A percentile compares a stretch with the other conserved stretches of the same genome.
Evolutionary conservation across 2,797 vertebrate species (phyloP).

Genomic region (Hafferia zeledoni): DNA sequence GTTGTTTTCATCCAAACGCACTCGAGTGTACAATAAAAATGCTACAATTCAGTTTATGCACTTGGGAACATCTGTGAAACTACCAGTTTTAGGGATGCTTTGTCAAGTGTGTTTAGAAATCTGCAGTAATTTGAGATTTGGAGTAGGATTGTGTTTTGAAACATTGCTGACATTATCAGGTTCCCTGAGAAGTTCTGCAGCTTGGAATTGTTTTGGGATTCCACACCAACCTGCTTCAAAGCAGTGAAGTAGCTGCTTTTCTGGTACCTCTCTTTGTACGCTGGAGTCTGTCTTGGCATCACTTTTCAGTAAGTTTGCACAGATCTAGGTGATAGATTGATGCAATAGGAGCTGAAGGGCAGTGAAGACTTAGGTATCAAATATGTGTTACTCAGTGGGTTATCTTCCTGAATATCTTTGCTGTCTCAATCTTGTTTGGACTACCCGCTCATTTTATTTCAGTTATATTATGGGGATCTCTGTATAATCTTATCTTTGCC

Average conservation of each 20-base stretch:
- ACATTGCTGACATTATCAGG: neutral
- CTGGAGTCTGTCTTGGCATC: neutral
- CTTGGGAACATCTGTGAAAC: neutral
- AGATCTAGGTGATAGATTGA: neutral
- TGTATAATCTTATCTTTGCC: neutral
- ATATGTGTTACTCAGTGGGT: constrained; percentile 37
- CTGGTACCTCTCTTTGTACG: neutral
- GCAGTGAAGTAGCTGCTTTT: neutral
- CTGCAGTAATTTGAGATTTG: neutral
- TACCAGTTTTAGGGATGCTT: neutral
- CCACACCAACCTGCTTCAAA: neutral
- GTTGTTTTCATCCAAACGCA: neutral
- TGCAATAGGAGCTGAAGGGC: neutral
- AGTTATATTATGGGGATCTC: neutral
- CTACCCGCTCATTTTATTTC: constrained; percentile 20
- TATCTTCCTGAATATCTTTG: constrained; percentile 35
- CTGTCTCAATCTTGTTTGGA: constrained; percentile 37
- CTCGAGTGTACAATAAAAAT: neutral
- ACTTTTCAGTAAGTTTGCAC: neutral
- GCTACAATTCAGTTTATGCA: neutral
- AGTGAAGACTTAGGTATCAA: neutral
- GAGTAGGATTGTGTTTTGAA: neutral
- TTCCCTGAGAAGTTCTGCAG: neutral
- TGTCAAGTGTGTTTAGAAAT: neutral
- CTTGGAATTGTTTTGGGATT: neutral